Percentiles rank a stretch among this genome's conserved stretches.
phyloP scores from a whole-genome alignment of 2,797 vertebrate genomes.

The Darevskia nairensis region DNA sequence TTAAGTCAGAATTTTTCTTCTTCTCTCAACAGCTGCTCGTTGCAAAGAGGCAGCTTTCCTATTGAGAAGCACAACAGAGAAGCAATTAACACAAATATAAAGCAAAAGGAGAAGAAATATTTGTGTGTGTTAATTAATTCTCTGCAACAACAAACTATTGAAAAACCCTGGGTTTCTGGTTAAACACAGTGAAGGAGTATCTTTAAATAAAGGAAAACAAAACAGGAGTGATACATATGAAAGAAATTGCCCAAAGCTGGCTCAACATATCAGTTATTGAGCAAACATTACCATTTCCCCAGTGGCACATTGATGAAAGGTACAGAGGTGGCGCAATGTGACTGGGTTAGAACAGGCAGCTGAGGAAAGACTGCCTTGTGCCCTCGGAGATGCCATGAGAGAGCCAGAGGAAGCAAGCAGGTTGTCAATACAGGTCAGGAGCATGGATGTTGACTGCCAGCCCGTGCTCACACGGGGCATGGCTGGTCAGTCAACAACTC shows the following conservation, averaged over 20 bases:
- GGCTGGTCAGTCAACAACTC: background rate
- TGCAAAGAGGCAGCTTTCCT: slow-evolving; percentile 26
- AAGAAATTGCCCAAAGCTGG: background rate
- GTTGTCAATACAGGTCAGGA: background rate
- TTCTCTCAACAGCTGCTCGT: slow-evolving; percentile 39
- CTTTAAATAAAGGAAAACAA: slow-evolving; percentile 3
- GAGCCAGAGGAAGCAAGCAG: background rate
- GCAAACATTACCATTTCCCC: background rate
- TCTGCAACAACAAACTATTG: slow-evolving; percentile 1
- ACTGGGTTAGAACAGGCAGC: background rate
- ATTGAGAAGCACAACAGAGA: slow-evolving; percentile 24
- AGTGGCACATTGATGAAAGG: background rate
- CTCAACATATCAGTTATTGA: background rate
- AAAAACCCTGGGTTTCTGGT: slow-evolving; percentile 15
- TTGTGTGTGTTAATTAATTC: slow-evolving; percentile 22
- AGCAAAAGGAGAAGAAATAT: slow-evolving; percentile 23
- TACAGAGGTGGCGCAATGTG: background rate
- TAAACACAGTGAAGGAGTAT: background rate
- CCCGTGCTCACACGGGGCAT: background rate
- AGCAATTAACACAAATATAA: slow-evolving; percentile 41
- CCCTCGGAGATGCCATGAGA: background rate
- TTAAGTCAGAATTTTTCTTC: slow-evolving; percentile 52
- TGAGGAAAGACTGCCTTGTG: background rate
- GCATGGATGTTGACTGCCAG: background rate
- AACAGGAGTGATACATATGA: background rate